Conservation (phyloP, 2,888 invertebrate genomes). For the Trachelus stipa region DNA sequence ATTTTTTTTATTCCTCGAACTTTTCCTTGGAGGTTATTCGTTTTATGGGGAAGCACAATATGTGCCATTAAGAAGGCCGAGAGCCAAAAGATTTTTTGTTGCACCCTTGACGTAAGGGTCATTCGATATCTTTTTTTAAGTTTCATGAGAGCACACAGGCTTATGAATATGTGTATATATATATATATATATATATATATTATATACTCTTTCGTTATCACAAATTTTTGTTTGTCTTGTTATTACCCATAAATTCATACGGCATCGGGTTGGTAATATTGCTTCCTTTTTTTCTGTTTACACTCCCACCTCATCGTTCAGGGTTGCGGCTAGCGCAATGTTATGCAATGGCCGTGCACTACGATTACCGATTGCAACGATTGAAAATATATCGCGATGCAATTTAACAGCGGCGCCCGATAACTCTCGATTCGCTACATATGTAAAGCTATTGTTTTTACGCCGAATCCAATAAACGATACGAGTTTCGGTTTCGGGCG, state of each 20-base stretch:
- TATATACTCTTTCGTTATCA: neutral
- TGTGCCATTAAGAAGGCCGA: neutral
- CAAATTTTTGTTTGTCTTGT: neutral
- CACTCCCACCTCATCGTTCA: neutral
- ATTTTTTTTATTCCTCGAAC: neutral
- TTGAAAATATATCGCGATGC: neutral
- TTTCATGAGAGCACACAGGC: neutral
- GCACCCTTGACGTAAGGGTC: neutral
- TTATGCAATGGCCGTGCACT: neutral
- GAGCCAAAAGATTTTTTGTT: neutral
- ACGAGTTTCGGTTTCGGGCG: slow-evolving; percentile 16
- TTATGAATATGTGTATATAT: neutral
- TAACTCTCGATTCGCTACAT: neutral
- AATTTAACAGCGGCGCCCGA: neutral
- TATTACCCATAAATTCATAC: neutral
- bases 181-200: too few relatives aligned
- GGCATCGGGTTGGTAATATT: neutral
- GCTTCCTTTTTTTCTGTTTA: neutral
- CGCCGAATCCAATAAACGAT: slow-evolving; percentile 53
- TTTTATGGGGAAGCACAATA: neutral
- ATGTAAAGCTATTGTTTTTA: slow-evolving; percentile 43
- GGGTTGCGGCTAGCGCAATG: neutral
- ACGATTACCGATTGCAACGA: neutral
- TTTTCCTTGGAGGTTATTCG: neutral
- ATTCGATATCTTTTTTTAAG: neutral